Evolutionary conservation across 53 echinoderm and acorn worm species (phyloP), one percentile per base, ranked within the genome.

Genomic region (Apostichopus leukothele): DNA sequence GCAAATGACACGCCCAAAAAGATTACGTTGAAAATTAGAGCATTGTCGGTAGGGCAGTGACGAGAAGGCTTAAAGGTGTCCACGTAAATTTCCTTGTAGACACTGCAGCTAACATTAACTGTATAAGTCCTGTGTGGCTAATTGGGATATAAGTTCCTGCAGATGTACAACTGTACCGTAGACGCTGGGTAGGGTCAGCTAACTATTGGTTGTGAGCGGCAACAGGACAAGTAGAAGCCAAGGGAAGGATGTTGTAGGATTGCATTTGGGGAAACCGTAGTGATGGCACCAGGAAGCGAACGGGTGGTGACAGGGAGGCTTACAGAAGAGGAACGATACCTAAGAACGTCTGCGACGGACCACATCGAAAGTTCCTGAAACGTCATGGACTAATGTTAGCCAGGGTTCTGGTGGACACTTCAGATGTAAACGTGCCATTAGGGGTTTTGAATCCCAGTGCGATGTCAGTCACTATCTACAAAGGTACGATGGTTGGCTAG

Each of bases 111-210:
- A n/a, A n/a, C n/a, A n/a, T n/a, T n/a, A n/a, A n/a, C n/a, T n/a
- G n/a, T n/a, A n/a, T n/a, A 89, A 6, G 89, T 7, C 89, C 63
- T 0, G 78, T 92, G 90, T 27, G 94, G 90, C 9, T 79, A 92
- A 53, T 26, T 94, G 9, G 94, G 94, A 18, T 92, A 76, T 55
- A 89, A 94, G 22, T 94, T 92, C 22, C 53, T 94, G 14, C 86
- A 83, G 4, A 60, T 75, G 60, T 89, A 89, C 52, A 76, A 63
- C 14, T 91, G 89, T 67, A 19, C 7, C 5, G 19, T 91, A 5
- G 88, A 89, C 9, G 86, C 68, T 57, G 83, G 39, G 1, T 6
- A 14, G 18, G 83, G 55, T 8, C 10, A 9, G 60, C n/a, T 3
- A n/a, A 59, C 60, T n/a, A 83, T 57, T n/a, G 59, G 60, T 1